A percentile compares a stretch with the other conserved stretches of the same genome.
These are phyloP conservation scores for Incurvaria masculella DNA, from an alignment of 2,888 invertebrate species.

Conservation along the genomic window DNA sequence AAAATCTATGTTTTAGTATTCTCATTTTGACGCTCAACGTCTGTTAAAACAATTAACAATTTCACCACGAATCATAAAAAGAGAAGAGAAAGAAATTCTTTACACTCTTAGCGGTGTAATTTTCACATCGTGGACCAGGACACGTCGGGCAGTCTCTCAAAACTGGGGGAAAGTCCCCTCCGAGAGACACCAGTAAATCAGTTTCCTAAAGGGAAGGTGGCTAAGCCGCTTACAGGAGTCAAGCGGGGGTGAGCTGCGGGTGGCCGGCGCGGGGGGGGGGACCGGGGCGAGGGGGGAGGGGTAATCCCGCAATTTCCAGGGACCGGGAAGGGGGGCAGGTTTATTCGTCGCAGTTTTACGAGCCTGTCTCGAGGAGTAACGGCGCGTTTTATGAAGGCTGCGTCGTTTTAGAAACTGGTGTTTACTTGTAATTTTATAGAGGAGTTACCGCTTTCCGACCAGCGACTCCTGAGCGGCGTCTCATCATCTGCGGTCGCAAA, in stretches of 20 bases:
- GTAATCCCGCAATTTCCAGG: not conserved
- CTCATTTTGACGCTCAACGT: no score
- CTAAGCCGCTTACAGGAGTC: conserved; percentile 55
- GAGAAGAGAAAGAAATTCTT: no score
- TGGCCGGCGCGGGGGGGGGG: not conserved
- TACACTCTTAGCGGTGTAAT: not conserved
- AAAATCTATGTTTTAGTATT: no score
- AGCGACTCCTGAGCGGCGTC: conserved; percentile 15
- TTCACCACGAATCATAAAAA: no score
- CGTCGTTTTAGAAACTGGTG: conserved; percentile 40
- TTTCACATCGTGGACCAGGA: conserved; percentile 18
- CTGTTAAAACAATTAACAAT: no score
- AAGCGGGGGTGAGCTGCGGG: conserved; percentile 30
- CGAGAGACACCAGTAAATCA: conserved; percentile 4
- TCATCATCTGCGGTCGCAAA: not conserved
- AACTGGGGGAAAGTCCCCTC: not conserved
- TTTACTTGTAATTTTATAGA: conserved; percentile 53
- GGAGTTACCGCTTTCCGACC: conserved; percentile 49
- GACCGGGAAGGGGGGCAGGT: not conserved
- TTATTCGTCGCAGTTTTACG: not conserved
- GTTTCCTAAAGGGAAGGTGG: conserved; percentile 26
- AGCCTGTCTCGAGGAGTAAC: not conserved
- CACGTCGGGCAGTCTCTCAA: conserved; percentile 10
- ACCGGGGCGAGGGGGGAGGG: conserved; percentile 11
- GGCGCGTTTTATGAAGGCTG: conserved; percentile 39